phyloP scores from a whole-genome alignment of 2,888 invertebrate species.

The Habroteleia sp. region DNA sequence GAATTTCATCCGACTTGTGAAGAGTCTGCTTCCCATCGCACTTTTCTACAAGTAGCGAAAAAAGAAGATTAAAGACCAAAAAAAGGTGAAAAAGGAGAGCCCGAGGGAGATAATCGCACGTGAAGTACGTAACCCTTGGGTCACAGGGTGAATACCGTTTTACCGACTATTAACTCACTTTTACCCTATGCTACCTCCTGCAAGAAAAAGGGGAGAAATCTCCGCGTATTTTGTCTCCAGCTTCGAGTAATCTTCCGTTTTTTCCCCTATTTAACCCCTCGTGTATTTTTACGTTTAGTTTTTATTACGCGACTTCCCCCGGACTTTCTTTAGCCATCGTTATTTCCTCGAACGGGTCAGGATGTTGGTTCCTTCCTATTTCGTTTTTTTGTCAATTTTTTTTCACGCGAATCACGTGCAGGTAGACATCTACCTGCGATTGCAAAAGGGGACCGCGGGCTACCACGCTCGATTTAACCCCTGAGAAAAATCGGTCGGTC shows the following conservation, averaged over 20 bases:
- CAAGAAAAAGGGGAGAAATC: slow-evolving; percentile 62
- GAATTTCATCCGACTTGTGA: slow-evolving; percentile 69
- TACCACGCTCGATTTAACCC: slow-evolving; percentile 80
- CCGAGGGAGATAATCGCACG: slow-evolving; percentile 66
- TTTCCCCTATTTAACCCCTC: slow-evolving; percentile 46
- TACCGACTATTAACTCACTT: slow-evolving; percentile 82
- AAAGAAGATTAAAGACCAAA: slow-evolving; percentile 47
- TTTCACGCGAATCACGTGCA: slow-evolving; percentile 64
- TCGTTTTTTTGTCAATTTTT: slow-evolving; percentile 44
- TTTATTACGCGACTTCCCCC: slow-evolving; percentile 56
- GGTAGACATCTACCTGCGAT: slow-evolving; percentile 63
- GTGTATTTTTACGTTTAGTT: slow-evolving; percentile 48
- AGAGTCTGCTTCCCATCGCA: slow-evolving; percentile 64
- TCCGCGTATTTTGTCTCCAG: slow-evolving; percentile 70
- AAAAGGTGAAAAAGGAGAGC: slow-evolving; percentile 41
- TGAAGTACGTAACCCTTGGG: slow-evolving; percentile 68
- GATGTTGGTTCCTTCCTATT: slow-evolving; percentile 55
- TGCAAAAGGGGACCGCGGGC: slow-evolving; percentile 63
- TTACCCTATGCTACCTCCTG: slow-evolving; percentile 73
- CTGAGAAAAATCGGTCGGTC: slow-evolving; percentile 76
- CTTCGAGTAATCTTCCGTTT: slow-evolving; percentile 62
- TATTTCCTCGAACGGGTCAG: slow-evolving; percentile 28
- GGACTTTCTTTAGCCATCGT: slow-evolving; percentile 58
- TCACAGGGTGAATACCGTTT: slow-evolving; percentile 80
- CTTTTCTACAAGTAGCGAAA: slow-evolving; percentile 56